Evolutionary conservation across 1,140 invertebrate genomes (phyloP).

Genomic region (Cydia splendana): DNA sequence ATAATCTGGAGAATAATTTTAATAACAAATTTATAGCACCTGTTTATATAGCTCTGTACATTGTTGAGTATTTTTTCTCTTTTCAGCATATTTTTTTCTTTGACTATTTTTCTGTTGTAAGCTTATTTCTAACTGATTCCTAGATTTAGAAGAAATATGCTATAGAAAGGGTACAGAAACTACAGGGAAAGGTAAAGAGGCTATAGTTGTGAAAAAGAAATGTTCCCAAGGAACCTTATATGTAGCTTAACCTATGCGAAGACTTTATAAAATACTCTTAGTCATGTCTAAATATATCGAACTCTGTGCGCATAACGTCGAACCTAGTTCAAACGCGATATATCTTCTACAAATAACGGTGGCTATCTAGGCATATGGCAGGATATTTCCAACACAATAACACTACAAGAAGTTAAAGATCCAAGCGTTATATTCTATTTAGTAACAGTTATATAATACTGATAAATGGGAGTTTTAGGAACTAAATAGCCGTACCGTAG

Average conservation of each 20-base stretch:
- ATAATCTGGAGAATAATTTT: not conserved
- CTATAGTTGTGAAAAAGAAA: not conserved
- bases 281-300: slow-evolving; percentile 11
- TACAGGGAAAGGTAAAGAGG: too few relatives aligned
- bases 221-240: slow-evolving; percentile 12
- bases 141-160: too few relatives aligned
- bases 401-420: slow-evolving; percentile 6
- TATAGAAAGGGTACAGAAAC: too few relatives aligned
- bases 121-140: not conserved
- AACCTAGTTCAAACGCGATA: slow-evolving; percentile 15
- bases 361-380: slow-evolving; percentile 1
- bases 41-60: not conserved
- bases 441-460: slow-evolving; percentile 14
- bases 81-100: not conserved
- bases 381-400: slow-evolving; percentile 2
- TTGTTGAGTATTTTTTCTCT: not conserved
- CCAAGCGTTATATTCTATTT: slow-evolving; percentile 10
- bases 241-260: slow-evolving; percentile 9
- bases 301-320: slow-evolving; percentile 20
- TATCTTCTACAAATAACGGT: slow-evolving; percentile 4
- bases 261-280: slow-evolving; percentile 23
- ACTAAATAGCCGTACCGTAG: slow-evolving; percentile 8
- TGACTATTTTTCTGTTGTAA: not conserved
- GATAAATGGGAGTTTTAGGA: slow-evolving; percentile 11
- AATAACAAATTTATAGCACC: not conserved